phyloP scores from a whole-genome alignment of 2,113 vertebrate genomes.

The Lathamus discolor region DNA sequence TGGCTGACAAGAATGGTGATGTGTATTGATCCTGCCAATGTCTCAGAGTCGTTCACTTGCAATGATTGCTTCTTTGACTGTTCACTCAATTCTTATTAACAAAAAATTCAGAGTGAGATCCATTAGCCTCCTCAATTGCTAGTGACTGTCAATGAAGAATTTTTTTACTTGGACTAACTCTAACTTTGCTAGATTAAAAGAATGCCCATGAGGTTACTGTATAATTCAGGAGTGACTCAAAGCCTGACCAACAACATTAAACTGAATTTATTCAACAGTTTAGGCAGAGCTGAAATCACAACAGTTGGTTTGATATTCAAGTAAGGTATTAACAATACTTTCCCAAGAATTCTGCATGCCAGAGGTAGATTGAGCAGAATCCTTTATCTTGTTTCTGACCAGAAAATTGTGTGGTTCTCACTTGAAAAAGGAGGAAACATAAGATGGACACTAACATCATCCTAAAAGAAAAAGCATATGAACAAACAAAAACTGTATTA shows the following conservation, averaged over 20 bases:
- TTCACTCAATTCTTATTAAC: conserved; percentile 9
- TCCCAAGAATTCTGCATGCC: neutral
- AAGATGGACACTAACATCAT: neutral
- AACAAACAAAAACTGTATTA: neutral
- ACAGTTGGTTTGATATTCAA: neutral
- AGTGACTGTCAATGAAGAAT: neutral
- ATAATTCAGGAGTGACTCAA: neutral
- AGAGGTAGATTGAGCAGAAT: neutral
- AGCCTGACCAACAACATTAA: neutral
- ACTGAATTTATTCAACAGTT: neutral
- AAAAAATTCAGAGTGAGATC: neutral
- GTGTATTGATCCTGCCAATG: neutral
- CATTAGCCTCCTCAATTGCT: neutral
- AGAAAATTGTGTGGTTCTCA: neutral
- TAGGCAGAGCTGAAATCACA: neutral
- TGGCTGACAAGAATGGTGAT: neutral
- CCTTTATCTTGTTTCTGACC: neutral
- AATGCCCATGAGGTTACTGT: neutral
- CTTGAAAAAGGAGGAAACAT: neutral
- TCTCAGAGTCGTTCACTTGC: neutral
- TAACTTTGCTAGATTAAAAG: neutral
- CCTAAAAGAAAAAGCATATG: neutral
- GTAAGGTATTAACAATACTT: neutral
- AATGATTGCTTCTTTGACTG: neutral
- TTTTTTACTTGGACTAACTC: neutral